Evolutionary conservation across 2,888 invertebrate species (phyloP), one percentile per base, ranked within the genome.

Genomic region (Aplocera efformata): DNA sequence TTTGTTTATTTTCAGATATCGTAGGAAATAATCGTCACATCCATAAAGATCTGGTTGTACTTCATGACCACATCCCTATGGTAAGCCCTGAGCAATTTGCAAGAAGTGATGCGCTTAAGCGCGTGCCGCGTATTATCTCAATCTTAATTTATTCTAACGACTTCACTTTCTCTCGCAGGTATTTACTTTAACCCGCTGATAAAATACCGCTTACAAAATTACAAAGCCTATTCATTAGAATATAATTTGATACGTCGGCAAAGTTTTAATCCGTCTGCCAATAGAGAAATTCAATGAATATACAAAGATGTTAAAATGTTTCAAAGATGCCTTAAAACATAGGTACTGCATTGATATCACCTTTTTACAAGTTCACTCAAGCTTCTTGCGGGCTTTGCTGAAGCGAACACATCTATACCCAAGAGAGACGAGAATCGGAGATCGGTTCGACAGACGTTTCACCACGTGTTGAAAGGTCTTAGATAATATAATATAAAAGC

Each of bases 401-500:
- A 54, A 63, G 42, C 44, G 48, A 68, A 60, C 71, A 73, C 71
- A 67, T 46, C 36, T 51, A 50, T 69, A 75, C 81, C 79, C 81
- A 58, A 54, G 82, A 77, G 71, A 57, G 31, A 26, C 63, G 72
- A 73, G 71, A 74, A 81, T 76, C 68, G 72, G 66, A 79, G 79
- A 80, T 79, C 75, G 72, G 65, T 56, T 61, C 80, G 79, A 78
- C 82, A 82, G 83, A 84, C 83, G 80, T 76, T 82, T 60, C 63
- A 73, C 80, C 82, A 82, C 81, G 80, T 82, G 79, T 82, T 67
- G 71, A 73, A 79, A 83, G 81, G 79, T 82, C 79, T 80, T 76
- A 77, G 81, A 84, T 88, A 86, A 88, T 86, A 84, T 84, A 84
- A 86, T 85, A 85, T 82, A 84, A 84, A 85, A 86, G 82, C 86